Evolutionary conservation across 2,888 invertebrate genomes (phyloP), one percentile per base, ranked within the genome.

Genomic region (Rhingia rostrata): DNA sequence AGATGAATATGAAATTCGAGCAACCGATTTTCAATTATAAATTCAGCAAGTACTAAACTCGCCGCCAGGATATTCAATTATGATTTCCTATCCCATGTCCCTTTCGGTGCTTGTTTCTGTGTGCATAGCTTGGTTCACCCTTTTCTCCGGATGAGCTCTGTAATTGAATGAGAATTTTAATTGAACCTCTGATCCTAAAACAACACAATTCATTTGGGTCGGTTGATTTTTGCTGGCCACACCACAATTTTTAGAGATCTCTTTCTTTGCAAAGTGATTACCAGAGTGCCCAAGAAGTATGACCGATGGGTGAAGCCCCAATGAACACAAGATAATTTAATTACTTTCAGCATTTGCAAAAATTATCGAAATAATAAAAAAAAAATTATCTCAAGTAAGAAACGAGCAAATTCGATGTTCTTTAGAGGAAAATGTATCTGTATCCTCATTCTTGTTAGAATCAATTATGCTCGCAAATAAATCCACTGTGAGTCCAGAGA

Each of bases 171-270:
- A 61, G 58, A 74, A 70, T 69, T 84, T 80, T 84, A 84, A 80
- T 84, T 84, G 84, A 84, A 84, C 79, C 53, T 51, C 69, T 79
- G 74, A 80, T 80, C 79, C 84, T 74, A 80, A 80, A 80, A 84
- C 70, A 84, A 84, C 53, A 84, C 80, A 84, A 84, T 80, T 69
- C 74, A 63, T 84, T 79, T 43, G 56, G 83, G 67, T 79, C 45
- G 58, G 45, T 58, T 64, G 67, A 56, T 58, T 53, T 10, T 63
- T 79, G 53, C 63, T 39, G 33, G 12, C 60, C 45, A 14, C 49
- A 30, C 49, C 69, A 51, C 37, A 66, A 45, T 32, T 33, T 66
- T 39, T 22, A 2, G 22, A 22, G 22, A 22, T 10, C n/a, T 30
- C 6, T 14, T 3, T 6, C 12, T 5, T 3, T 6, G 6, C 2